Evolutionary conservation across 2,888 invertebrate genomes (phyloP).

Genomic region (Eupithecia subumbrata): DNA sequence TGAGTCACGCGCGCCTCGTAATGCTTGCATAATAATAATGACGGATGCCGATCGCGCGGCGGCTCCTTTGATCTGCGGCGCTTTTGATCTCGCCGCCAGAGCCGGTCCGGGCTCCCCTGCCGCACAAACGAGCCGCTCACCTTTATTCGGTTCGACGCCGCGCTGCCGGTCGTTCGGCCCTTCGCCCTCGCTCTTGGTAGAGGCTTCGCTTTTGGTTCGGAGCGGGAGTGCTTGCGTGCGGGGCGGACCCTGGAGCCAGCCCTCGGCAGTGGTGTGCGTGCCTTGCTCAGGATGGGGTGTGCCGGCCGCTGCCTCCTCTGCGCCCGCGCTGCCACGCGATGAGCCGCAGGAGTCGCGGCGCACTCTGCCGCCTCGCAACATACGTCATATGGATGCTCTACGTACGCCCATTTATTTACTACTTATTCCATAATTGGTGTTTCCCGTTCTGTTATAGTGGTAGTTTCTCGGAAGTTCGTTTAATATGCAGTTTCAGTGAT

Average conservation of each 20-base stretch:
- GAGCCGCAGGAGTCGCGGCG: conserved; percentile 52
- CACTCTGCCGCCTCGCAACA: conserved; percentile 50
- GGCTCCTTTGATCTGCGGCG: conserved; percentile 81
- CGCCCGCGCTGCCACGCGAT: conserved; percentile 48
- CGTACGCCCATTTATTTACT: conserved; percentile 60
- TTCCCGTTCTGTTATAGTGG: not conserved
- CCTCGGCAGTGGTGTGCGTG: conserved; percentile 61
- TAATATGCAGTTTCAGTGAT: not conserved
- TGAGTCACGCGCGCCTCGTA: conserved; percentile 84
- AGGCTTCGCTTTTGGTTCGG: conserved; percentile 76
- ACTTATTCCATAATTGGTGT: not conserved
- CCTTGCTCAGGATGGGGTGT: conserved; percentile 78
- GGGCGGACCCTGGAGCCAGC: conserved; percentile 44
- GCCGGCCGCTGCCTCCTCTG: conserved; percentile 48
- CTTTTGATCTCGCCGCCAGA: conserved; percentile 82
- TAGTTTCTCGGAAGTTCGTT: not conserved
- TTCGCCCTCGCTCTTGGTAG: conserved; percentile 82
- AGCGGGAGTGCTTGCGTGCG: conserved; percentile 56
- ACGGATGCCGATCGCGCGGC: conserved; percentile 84
- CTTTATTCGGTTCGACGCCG: conserved; percentile 82
- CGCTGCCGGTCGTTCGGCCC: conserved; percentile 74
- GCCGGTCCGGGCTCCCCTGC: conserved; percentile 80
- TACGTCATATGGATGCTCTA: conserved; percentile 73
- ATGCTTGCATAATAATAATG: conserved; percentile 85
- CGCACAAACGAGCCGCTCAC: conserved; percentile 81